Base-by-base conservation (phyloP, 23 tunicate species). In the Halocynthia roretzi region DNA sequence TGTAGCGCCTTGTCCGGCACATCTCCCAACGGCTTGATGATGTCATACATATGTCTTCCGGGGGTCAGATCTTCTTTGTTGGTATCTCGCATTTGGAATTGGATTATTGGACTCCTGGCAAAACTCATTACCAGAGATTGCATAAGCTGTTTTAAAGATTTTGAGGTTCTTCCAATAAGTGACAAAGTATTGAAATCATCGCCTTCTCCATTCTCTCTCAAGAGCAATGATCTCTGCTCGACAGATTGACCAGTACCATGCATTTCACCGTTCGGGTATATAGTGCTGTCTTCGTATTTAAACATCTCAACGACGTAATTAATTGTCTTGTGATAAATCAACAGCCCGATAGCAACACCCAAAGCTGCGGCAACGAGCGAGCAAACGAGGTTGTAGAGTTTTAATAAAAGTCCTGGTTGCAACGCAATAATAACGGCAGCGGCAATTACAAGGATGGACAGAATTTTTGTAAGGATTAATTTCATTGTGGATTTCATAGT, bases 21-120 rank as follows among this genome's bases (percentile, higher is more conserved):
- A 60, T 83, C 75, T n/a, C 96, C 96, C 69, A 75, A 70, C 6
- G 85, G 83, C 12, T 81, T 81, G 17, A 89, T 89, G 11, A 61
- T 71, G 54, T 83, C 84, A 54, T 80, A 80, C 12, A 76, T 62
- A 15, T 81, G 71, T 62, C 58, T 75, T 66, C 48, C 22, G 0
- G 52, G 11, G 7, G n/a, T 54, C 8, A 15, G 17, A 4, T 10
- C 18, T 54, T 9, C 56, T n/a, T 54, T 31, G 9, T 71, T 19
- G 44, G 44, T 31, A 31, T 31, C 44, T 31, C 44, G 44, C 44
- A 31, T 31, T 31, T 31, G 44, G 44, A 31, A 31, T 31, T 31
- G 44, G 44, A 31, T 31, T 31, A 31, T 31, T 31, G 44, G 44
- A 4, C 44, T 31, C 54, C 9, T 71, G 21, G 8, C n/a, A 64